A percentile compares a stretch with the other conserved stretches of the same genome.
These are phyloP conservation scores for Notolepis coatsorum DNA, from an alignment of 2,797 vertebrate genomes.

Conservation along the genomic window DNA sequence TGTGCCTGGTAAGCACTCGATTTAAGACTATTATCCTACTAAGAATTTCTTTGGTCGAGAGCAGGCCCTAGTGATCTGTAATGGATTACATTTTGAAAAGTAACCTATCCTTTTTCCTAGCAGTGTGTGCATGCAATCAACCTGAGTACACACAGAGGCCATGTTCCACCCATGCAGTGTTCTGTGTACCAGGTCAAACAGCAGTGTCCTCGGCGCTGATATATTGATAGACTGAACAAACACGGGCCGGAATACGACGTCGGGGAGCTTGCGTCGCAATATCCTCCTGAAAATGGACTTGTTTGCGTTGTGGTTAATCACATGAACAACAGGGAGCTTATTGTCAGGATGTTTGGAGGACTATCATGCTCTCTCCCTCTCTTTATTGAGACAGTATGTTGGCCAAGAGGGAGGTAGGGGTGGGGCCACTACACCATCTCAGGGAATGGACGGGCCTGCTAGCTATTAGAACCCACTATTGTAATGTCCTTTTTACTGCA, in stretches of 20 bases:
- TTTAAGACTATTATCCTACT: too few relatives aligned
- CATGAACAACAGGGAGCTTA: background rate
- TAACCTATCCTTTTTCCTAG: slow-evolving; percentile 25
- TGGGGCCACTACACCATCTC: too few relatives aligned
- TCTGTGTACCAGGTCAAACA: slow-evolving; percentile 65
- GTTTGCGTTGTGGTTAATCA: background rate
- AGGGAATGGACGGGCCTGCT: too few relatives aligned
- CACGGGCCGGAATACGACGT: slow-evolving; percentile 54
- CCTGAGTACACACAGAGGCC: slow-evolving; percentile 66
- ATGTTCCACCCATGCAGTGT: slow-evolving; percentile 50
- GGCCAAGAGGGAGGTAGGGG: too few relatives aligned
- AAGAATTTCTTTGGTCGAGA: too few relatives aligned
- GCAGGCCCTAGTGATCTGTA: too few relatives aligned
- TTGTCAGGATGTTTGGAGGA: background rate
- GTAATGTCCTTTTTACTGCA: too few relatives aligned
- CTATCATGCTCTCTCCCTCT: too few relatives aligned
- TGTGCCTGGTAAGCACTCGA: too few relatives aligned
- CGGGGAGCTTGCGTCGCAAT: slow-evolving; percentile 24
- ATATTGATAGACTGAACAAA: slow-evolving; percentile 64
- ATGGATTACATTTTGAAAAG: too few relatives aligned
- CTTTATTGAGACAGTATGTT: too few relatives aligned
- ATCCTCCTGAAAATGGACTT: background rate
- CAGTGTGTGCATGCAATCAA: slow-evolving; percentile 50
- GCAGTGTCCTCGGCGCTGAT: slow-evolving; percentile 28
- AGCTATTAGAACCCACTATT: too few relatives aligned